Conservation (phyloP, 2,113 vertebrate genomes). For the Caloenas nicobarica region DNA sequence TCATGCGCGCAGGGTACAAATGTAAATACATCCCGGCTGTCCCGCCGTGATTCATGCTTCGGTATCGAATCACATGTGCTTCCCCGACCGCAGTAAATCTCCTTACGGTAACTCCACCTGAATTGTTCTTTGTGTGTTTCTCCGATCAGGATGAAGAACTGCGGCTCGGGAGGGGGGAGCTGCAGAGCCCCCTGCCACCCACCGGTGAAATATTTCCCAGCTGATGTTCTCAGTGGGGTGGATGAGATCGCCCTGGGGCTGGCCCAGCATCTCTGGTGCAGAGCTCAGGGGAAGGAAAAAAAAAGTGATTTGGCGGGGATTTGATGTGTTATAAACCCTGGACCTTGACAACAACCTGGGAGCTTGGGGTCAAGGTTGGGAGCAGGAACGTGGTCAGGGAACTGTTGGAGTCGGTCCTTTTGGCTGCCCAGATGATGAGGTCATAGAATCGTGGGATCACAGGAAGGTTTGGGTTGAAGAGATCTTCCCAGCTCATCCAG, state of each 20-base stretch:
- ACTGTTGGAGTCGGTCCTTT: fast-evolving
- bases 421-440: not conserved
- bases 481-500: too few species aligned
- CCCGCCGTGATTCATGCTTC: not conserved
- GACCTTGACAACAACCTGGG: not conserved
- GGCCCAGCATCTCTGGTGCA: not conserved
- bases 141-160: not conserved
- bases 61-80: not conserved
- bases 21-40: constrained; percentile 9
- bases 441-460: too few species aligned
- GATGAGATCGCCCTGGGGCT: not conserved
- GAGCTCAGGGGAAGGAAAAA: not conserved
- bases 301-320: not conserved
- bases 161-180: not conserved
- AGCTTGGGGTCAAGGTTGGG: not conserved
- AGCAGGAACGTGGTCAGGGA: not conserved
- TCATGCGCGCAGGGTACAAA: not conserved
- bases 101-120: not conserved
- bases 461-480: too few species aligned
- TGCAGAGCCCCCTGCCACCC: not conserved
- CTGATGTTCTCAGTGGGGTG: not conserved
- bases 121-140: constrained; percentile 15
- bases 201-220: not conserved
- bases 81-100: not conserved
- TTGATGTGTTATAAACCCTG: not conserved